Conservation (phyloP, 2,888 invertebrate species). For the Melieria omissa region DNA sequence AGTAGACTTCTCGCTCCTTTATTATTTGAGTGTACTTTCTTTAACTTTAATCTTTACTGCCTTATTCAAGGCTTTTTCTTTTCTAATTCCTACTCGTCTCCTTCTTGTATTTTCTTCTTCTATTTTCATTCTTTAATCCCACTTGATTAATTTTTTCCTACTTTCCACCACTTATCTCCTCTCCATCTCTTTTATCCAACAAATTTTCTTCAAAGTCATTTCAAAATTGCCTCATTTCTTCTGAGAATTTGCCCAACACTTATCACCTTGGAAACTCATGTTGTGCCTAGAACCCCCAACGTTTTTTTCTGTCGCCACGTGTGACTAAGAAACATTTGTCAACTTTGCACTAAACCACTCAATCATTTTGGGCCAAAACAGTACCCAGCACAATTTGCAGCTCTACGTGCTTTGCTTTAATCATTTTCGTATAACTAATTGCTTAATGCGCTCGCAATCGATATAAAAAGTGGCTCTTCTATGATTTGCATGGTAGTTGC, state of each 20-base stretch:
- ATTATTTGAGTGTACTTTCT: background rate
- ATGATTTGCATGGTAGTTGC: background rate
- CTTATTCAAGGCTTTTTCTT: background rate
- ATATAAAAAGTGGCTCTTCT: constrained; percentile 8
- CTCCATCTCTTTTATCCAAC: background rate
- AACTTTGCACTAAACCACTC: background rate
- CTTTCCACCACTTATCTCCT: background rate
- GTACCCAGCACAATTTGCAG: background rate
- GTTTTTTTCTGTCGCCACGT: no score
- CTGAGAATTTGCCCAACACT: no score
- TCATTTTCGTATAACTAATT: no score
- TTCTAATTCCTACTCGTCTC: background rate
- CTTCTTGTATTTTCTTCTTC: background rate
- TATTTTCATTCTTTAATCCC: background rate
- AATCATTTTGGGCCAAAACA: background rate
- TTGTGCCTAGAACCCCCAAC: no score
- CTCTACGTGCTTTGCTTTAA: background rate
- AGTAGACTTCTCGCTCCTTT: background rate
- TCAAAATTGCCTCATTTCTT: background rate
- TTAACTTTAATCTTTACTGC: background rate
- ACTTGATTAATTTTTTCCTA: background rate
- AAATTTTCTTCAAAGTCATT: background rate
- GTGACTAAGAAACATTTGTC: background rate
- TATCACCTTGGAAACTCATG: no score
- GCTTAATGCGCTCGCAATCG: background rate